phyloP scores from a whole-genome alignment of 2,113 vertebrate species.

The Trachemys scripta region DNA sequence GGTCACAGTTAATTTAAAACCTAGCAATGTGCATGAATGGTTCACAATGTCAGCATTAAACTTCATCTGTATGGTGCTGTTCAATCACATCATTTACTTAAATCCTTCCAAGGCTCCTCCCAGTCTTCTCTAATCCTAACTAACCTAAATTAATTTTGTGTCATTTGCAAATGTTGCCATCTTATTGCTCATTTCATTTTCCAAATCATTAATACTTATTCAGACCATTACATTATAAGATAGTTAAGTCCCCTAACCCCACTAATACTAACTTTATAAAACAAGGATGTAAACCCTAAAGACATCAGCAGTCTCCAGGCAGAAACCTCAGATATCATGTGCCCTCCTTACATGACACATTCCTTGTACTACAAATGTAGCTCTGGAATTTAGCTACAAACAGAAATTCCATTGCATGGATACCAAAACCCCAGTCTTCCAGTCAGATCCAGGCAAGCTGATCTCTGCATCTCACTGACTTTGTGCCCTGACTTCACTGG shows the following conservation, averaged over 20 bases:
- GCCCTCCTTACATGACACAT: background rate
- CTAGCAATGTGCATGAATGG: background rate
- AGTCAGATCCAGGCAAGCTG: background rate
- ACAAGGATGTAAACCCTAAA: background rate
- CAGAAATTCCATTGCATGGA: background rate
- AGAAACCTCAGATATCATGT: background rate
- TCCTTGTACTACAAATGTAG: background rate
- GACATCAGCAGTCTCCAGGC: background rate
- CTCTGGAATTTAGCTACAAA: background rate
- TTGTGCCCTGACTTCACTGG: background rate
- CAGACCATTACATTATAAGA: background rate
- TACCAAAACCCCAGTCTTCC: background rate
- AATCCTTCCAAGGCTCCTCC: background rate
- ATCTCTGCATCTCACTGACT: background rate
- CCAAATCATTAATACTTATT: background rate
- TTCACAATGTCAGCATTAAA: background rate
- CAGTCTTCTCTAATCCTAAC: background rate
- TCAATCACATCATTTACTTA: background rate
- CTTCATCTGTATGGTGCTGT: fast-evolving
- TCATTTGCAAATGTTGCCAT: background rate
- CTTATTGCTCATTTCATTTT: background rate
- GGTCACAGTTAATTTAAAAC: background rate
- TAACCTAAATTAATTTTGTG: background rate
- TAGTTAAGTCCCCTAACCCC: background rate
- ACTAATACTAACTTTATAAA: background rate